These are phyloP conservation scores for Cydia splendana DNA, from an alignment of 1,140 invertebrate species.

Conservation along the genomic window DNA sequence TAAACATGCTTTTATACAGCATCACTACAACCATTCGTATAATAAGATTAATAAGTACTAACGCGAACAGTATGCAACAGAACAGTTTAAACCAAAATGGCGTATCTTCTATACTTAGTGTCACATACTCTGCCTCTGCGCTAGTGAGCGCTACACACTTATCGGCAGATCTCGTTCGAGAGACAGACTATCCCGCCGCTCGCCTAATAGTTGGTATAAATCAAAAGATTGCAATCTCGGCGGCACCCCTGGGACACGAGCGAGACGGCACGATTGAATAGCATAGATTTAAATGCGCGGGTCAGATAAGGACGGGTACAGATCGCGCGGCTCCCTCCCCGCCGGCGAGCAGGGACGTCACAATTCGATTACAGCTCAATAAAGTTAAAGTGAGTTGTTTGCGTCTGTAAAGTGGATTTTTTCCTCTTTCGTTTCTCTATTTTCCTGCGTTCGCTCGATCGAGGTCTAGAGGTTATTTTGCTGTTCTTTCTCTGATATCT, in stretches of 20 bases:
- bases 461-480: conserved; percentile 33
- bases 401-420: conserved; percentile 78
- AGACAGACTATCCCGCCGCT: conserved; percentile 70
- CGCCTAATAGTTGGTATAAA: conserved; percentile 80
- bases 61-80: conserved; percentile 44
- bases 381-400: conserved; percentile 80
- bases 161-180: conserved; percentile 68
- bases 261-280: conserved; percentile 78
- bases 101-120: background rate
- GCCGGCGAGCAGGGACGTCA: conserved; percentile 70
- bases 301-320: conserved; percentile 76
- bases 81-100: background rate
- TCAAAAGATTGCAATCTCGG: conserved; percentile 79
- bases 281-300: conserved; percentile 78
- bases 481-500: conserved; percentile 16
- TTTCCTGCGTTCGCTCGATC: conserved; percentile 49
- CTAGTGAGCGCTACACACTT: conserved; percentile 60
- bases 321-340: conserved; percentile 61
- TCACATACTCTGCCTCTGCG: background rate
- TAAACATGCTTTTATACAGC: conserved; percentile 33
- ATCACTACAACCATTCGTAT: conserved; percentile 65
- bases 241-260: conserved; percentile 75
- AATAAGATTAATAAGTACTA: conserved; percentile 73
- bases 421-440: conserved; percentile 68
- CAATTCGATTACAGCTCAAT: conserved; percentile 80